Base-by-base conservation (phyloP, 1,140 invertebrate genomes). In the Rhopalosiphum padi region DNA sequence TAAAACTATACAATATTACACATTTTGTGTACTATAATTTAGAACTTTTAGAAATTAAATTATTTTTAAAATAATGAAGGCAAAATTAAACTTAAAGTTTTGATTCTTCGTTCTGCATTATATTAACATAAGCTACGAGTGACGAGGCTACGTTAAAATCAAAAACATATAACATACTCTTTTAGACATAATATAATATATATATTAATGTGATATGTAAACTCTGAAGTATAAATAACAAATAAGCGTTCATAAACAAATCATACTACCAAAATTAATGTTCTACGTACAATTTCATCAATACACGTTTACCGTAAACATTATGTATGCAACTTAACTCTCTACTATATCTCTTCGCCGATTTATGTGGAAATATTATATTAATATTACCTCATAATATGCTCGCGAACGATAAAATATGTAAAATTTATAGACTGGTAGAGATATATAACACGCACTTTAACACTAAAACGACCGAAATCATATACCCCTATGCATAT, bases 351-450 rank as follows among this genome's bases (percentile, higher is more conserved):
- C 30, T n/a, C 4, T n/a, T 77, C 15, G 6, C 60, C 30, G 15
- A 77, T 77, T 77, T 77, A 77, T 77, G 30, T 18, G 4, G n/a
- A n/a, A 77, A 77, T 77, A 68, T 68, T 68, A 77, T 77, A 77
- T 35, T 77, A 77, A 77, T 77, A 77, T 77, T 77, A 77, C n/a
- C 60, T n/a, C 60, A n/a, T 77, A n/a, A n/a, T 77, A 77, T n/a
- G n/a, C 30, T 77, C 11, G 60, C 30, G 30, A 77, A 77, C 60
- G 30, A 77, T 77, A 77, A 77, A 77, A 77, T 77, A 77, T 77
- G n/a, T n/a, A 77, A n/a, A n/a, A 68, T 77, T 15, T 77, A 77
- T 77, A 77, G 60, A n/a, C 60, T 77, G 30, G 60, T 77, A 18
- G 60, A 77, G 15, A n/a, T 77, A 77, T 77, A 35, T 8, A 77